phyloP scores from a whole-genome alignment of 2,888 invertebrate genomes.

The Drosophila ochracea region DNA sequence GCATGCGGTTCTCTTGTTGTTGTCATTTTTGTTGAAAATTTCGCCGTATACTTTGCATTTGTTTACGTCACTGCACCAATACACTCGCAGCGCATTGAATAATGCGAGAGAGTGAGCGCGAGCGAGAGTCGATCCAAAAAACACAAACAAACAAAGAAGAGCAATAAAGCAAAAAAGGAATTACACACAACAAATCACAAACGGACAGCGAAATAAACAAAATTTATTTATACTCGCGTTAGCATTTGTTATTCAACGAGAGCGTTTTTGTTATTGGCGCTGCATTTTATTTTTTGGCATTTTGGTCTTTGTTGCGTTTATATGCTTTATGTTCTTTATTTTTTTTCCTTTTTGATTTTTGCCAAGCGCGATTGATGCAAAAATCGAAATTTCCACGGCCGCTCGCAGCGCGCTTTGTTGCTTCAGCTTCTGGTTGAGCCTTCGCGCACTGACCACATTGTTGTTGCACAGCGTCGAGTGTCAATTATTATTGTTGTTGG shows the following conservation, averaged over 20 bases:
- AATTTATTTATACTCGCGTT: slow-evolving; percentile 39
- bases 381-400: slow-evolving; percentile 76
- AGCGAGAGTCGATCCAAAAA: slow-evolving; percentile 43
- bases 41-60: slow-evolving; percentile 57
- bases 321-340: slow-evolving; percentile 8
- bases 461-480: slow-evolving; percentile 19
- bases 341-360: slow-evolving; percentile 11
- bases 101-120: slow-evolving; percentile 29
- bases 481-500: slow-evolving; percentile 44
- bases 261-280: slow-evolving; percentile 16
- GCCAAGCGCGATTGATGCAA: slow-evolving; percentile 53
- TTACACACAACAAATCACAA: slow-evolving; percentile 33
- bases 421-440: slow-evolving; percentile 13
- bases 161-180: slow-evolving; percentile 39
- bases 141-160: slow-evolving; percentile 56
- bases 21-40: slow-evolving; percentile 50
- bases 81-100: slow-evolving; percentile 36
- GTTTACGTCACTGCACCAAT: slow-evolving; percentile 69
- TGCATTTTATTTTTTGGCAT: slow-evolving; percentile 43
- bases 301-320: slow-evolving; percentile 37
- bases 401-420: slow-evolving; percentile 47
- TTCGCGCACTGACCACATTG: slow-evolving; percentile 22
- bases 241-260: slow-evolving; percentile 23
- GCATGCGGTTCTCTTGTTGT: slow-evolving; percentile 52
- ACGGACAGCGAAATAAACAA: slow-evolving; percentile 35